Evolutionary conservation across 1,140 invertebrate genomes (phyloP), one percentile per base, ranked within the genome.

Genomic region (Helicoverpa zea): DNA sequence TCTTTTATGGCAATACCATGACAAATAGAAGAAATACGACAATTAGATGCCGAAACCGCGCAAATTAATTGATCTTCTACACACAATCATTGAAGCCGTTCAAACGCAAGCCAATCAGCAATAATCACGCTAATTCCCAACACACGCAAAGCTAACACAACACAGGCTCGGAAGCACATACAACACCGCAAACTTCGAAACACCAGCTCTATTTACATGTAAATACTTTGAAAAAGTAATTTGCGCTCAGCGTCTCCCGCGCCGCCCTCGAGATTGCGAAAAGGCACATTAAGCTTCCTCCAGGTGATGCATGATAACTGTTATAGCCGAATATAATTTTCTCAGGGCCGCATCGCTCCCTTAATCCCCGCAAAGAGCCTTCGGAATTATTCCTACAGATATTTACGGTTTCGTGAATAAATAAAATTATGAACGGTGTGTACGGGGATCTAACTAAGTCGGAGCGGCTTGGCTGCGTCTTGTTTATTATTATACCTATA

Each of bases 271-370:
- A 95, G 94, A 95, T 95, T 95, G 94, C 94, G 92, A 95, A 92
- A 91, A 92, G 89, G 90, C 90, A 88, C 94, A 94, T 95, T 95
- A 94, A 93, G 89, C 91, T 88, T 92, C 91, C 90, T 90, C 89
- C 94, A 94, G 94, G 94, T 95, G 94, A 95, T 95, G 91, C 94
- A 94, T 95, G 93, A 93, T 94, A 92, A 95, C 94, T 94, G 94
- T 95, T 95, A 95, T 94, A 87, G 91, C 89, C 86, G 93, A 93
- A 94, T 95, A 95, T 95, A 95, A 95, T 95, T 95, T 94, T 94
- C 91, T 92, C 91, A 89, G 88, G 86, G 89, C 91, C 92, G 85
- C 89, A 90, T 83, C 92, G 89, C 91, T 89, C 92, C 92, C 92
- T 90, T 94, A 94, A 94, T 94, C 91, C 92, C 90, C 94, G 91